Conservation (phyloP, 1,140 invertebrate species). For the Akabosia matsudoensis region DNA sequence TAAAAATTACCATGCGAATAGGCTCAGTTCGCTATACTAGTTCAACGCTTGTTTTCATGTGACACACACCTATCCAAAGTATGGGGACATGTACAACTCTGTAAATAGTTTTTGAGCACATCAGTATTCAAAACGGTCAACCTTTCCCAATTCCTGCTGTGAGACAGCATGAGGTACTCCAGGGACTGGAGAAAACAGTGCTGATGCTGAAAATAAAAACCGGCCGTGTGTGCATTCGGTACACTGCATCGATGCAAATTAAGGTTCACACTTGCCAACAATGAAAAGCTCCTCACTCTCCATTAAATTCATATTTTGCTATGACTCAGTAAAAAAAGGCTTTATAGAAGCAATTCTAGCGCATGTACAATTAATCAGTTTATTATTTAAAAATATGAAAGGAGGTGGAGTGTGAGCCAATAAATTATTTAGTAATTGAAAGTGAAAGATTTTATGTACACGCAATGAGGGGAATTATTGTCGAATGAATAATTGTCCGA, state of each 20-base stretch:
- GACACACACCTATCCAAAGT: too few relatives aligned
- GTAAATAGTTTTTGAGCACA: background rate
- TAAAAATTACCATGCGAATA: too few relatives aligned
- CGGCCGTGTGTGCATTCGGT: background rate
- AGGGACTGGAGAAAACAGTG: background rate
- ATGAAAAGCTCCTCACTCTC: too few relatives aligned
- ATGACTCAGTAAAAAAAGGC: too few relatives aligned
- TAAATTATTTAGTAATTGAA: background rate
- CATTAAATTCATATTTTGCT: too few relatives aligned
- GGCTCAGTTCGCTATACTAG: too few relatives aligned
- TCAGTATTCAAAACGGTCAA: background rate
- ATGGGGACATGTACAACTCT: too few relatives aligned
- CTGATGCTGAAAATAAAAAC: background rate
- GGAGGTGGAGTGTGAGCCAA: background rate
- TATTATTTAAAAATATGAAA: background rate
- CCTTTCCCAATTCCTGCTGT: background rate
- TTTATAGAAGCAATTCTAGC: background rate
- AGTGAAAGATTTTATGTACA: background rate
- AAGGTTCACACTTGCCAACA: background rate
- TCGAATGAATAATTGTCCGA: background rate
- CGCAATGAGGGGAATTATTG: background rate
- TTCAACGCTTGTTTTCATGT: too few relatives aligned
- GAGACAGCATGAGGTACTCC: background rate
- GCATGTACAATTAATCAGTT: conserved; percentile 7
- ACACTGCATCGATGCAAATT: background rate